phyloP scores from a whole-genome alignment of 37 sponge, comb jelly and placozoan genomes.

The Agelas oroides region DNA sequence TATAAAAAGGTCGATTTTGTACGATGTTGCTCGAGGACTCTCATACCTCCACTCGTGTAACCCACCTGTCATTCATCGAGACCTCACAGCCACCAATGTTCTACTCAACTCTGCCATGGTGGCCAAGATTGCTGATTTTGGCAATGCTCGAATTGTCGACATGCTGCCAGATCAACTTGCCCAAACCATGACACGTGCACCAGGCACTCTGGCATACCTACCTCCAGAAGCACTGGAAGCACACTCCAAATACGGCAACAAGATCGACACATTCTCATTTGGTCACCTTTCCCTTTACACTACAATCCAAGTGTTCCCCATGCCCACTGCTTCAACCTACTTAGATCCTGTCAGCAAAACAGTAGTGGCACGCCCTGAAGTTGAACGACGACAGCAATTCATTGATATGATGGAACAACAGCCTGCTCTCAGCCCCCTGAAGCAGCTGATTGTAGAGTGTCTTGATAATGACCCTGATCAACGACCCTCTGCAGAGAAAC shows the following conservation, averaged over 20 bases:
- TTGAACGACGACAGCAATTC: neutral
- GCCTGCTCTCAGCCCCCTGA: neutral
- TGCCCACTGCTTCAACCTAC: neutral
- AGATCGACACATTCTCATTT: conserved; percentile 21
- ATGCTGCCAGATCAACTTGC: neutral
- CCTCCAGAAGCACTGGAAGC: conserved; percentile 3
- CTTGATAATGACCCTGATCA: neutral
- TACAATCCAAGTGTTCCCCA: neutral
- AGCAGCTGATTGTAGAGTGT: neutral
- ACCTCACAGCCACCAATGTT: conserved; percentile 20
- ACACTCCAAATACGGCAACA: neutral
- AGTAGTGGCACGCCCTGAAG: conserved; percentile 13
- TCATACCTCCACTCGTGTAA: neutral
- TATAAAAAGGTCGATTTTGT: neutral
- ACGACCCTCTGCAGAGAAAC: neutral
- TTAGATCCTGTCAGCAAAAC: neutral
- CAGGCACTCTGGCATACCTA: conserved; percentile 18
- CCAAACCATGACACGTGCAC: neutral
- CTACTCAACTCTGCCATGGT: conserved; percentile 6
- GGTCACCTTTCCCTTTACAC: conserved; percentile 2
- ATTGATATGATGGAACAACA: neutral
- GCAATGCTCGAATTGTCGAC: neutral
- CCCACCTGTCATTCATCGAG: conserved; percentile 20
- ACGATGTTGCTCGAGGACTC: conserved; percentile 1
- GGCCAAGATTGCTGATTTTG: conserved; percentile 9